phyloP scores from a whole-genome alignment of 2,113 vertebrate genomes.

The Benitochromis conjunctus region DNA sequence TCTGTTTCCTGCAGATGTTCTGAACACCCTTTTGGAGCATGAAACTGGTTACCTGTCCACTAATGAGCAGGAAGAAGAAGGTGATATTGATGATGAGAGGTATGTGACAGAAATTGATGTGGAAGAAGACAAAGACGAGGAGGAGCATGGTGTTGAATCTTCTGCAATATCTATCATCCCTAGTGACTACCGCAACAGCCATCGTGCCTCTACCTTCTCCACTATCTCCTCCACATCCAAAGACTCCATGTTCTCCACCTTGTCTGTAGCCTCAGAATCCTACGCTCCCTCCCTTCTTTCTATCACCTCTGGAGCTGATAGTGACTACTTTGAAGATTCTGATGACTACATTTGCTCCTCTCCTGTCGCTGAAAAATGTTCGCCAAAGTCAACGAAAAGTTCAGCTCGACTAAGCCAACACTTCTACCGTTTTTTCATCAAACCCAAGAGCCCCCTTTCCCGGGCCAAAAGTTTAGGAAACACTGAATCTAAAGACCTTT shows the following conservation, averaged over 20 bases:
- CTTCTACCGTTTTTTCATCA: constrained; percentile 84
- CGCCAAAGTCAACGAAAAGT: constrained; percentile 21
- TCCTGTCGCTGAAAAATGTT: constrained; percentile 31
- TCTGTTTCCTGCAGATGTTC: constrained; percentile 76
- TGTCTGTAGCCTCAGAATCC: constrained; percentile 72
- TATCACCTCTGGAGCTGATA: constrained; percentile 82
- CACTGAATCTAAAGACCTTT: constrained; percentile 60
- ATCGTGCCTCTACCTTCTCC: constrained; percentile 75
- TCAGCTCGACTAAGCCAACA: constrained; percentile 75
- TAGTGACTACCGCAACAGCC: constrained; percentile 45
- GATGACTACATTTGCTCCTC: constrained; percentile 76
- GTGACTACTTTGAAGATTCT: constrained; percentile 85
- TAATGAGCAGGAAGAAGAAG: constrained; percentile 64
- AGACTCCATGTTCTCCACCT: constrained; percentile 82
- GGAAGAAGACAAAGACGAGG: constrained; percentile 65
- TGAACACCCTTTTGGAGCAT: constrained; percentile 83
- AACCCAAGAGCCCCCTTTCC: constrained; percentile 76
- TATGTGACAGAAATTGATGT: constrained; percentile 46
- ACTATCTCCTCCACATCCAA: constrained; percentile 76
- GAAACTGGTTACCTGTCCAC: constrained; percentile 67
- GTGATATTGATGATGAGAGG: constrained; percentile 10
- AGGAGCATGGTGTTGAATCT: constrained; percentile 59
- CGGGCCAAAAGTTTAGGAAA: constrained; percentile 85
- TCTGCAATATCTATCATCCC: constrained; percentile 51
- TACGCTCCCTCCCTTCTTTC: constrained; percentile 82